Conservation (phyloP, 1,140 invertebrate species). For the Drosophila parabipectinata region DNA sequence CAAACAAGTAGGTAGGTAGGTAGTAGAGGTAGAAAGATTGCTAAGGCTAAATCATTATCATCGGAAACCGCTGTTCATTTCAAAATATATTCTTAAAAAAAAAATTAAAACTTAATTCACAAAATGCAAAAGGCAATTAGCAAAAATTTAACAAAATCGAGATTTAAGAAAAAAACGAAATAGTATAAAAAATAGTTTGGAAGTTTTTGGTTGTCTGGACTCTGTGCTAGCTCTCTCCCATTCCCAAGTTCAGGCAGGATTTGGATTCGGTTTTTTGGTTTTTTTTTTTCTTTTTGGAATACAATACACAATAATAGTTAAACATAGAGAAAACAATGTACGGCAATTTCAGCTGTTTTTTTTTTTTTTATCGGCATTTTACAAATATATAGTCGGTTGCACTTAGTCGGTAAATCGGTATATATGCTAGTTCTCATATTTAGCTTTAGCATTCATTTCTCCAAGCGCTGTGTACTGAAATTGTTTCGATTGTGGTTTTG, state of each 20-base stretch:
- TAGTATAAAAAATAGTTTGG: slow-evolving; percentile 12
- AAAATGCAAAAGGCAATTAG: slow-evolving; percentile 36
- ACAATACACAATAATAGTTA: slow-evolving; percentile 77
- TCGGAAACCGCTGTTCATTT: slow-evolving; percentile 53
- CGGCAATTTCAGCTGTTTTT: slow-evolving; percentile 40
- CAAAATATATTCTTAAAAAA: slow-evolving; percentile 36
- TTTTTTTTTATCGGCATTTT: too few species aligned
- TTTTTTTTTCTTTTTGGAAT: slow-evolving; percentile 41
- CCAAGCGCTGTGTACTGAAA: slow-evolving; percentile 67
- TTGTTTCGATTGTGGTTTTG: slow-evolving; percentile 40
- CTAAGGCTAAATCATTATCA: slow-evolving; percentile 77
- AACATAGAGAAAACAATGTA: slow-evolving; percentile 73
- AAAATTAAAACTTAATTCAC: slow-evolving; percentile 11
- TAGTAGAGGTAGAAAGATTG: slow-evolving; percentile 74
- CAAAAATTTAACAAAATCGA: slow-evolving; percentile 37
- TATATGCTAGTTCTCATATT: slow-evolving; percentile 68
- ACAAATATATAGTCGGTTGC: slow-evolving; percentile 43
- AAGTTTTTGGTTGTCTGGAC: slow-evolving; percentile 61
- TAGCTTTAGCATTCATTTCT: slow-evolving; percentile 82
- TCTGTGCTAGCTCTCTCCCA: slow-evolving; percentile 84
- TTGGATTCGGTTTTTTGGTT: slow-evolving; percentile 57
- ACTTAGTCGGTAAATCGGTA: slow-evolving; percentile 65
- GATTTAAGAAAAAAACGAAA: background rate
- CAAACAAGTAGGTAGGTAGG: slow-evolving; percentile 51
- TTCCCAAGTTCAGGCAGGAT: slow-evolving; percentile 83